Conservation (phyloP, 2,888 invertebrate species). For the Nebria brevicollis region DNA sequence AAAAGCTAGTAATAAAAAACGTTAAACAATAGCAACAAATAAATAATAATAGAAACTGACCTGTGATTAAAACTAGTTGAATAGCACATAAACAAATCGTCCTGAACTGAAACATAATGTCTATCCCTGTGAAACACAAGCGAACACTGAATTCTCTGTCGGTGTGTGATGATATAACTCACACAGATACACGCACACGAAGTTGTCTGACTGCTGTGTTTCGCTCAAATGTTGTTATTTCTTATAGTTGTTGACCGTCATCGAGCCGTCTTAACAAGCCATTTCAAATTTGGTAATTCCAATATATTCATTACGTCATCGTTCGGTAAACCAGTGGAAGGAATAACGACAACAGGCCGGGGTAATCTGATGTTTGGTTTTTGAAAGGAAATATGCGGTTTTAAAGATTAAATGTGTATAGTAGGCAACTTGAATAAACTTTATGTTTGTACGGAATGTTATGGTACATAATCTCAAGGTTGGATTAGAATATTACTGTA, state of each 20-base stretch:
- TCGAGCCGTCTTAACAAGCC: neutral
- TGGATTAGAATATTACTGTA: neutral
- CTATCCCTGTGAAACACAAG: neutral
- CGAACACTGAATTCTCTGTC: neutral
- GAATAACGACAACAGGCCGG: neutral
- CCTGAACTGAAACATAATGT: constrained; percentile 7
- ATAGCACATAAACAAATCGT: constrained; percentile 4
- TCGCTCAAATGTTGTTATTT: neutral
- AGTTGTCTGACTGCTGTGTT: neutral
- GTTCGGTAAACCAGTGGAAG: neutral
- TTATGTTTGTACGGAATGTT: neutral
- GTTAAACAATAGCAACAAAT: neutral
- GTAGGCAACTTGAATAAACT: neutral
- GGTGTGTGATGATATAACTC: neutral
- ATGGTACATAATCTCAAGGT: neutral
- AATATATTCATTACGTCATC: neutral
- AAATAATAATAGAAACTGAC: neutral
- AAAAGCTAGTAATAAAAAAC: neutral
- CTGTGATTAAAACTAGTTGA: neutral
- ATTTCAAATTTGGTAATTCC: neutral
- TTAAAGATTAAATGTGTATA: neutral
- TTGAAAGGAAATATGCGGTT: neutral
- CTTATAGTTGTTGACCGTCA: neutral
- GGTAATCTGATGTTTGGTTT: neutral
- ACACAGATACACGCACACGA: neutral